Percentiles rank a stretch among this genome's conserved stretches.
Conservation (phyloP, 2,797 vertebrate genomes). For the Okamejei kenojei region DNA sequence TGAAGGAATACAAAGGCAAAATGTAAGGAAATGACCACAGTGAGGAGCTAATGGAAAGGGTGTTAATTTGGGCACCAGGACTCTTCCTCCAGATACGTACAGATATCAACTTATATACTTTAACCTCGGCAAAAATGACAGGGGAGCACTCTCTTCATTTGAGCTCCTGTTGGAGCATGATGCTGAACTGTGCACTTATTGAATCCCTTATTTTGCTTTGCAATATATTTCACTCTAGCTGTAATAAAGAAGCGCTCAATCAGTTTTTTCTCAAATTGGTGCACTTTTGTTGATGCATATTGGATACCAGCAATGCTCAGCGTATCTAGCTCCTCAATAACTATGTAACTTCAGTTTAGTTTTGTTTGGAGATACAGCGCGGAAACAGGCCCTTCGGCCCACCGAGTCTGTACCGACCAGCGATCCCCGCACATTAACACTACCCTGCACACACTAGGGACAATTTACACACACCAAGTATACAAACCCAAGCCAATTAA, state of each 20-base stretch:
- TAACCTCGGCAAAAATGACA: too few relatives aligned
- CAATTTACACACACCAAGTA: too few relatives aligned
- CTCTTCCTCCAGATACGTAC: neutral
- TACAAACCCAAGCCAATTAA: too few relatives aligned
- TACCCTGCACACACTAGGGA: too few relatives aligned
- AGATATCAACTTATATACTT: neutral
- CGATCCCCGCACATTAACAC: too few relatives aligned
- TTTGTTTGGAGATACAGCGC: too few relatives aligned
- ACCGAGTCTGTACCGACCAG: too few relatives aligned
- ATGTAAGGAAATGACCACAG: neutral
- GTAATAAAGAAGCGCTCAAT: neutral
- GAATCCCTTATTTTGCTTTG: neutral
- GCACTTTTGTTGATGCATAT: neutral
- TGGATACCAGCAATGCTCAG: neutral
- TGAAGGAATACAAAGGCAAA: neutral
- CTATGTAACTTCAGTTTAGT: neutral
- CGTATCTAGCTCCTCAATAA: neutral
- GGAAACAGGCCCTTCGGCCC: too few relatives aligned
- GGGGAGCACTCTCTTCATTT: neutral
- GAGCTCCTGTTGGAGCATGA: neutral
- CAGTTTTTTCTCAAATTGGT: neutral
- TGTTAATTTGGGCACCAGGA: neutral
- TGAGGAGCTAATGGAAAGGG: neutral
- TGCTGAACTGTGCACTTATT: neutral
- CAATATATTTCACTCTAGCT: neutral